phyloP scores from a whole-genome alignment of 2,113 vertebrate species.

The Phrynosoma blainvillii region DNA sequence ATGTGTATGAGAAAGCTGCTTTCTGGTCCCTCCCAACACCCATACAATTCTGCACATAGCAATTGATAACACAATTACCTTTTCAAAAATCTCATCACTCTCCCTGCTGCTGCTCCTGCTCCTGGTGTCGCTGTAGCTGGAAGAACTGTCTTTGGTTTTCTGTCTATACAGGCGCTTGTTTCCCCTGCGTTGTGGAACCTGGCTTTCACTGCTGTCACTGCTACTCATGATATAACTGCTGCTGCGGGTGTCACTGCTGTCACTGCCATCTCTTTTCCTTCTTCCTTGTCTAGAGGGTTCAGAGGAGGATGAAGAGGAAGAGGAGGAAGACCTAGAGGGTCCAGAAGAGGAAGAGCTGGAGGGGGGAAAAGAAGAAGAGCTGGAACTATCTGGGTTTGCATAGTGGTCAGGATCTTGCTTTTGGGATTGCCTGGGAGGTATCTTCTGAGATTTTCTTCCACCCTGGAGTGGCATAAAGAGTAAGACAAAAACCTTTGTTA shows the following conservation, averaged over 20 bases:
- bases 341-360: not conserved
- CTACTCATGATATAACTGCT: fast-evolving
- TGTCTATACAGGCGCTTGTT: not conserved
- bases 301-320: not conserved
- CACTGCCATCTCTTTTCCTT: slow-evolving; percentile 19
- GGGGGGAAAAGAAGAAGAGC: slow-evolving; percentile 1
- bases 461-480: slow-evolving; percentile 39
- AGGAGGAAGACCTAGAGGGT: too few relatives aligned
- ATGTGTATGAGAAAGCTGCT: too few relatives aligned
- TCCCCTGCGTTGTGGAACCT: not conserved
- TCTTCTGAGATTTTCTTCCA: slow-evolving; percentile 56
- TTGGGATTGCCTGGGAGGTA: not conserved
- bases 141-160: not conserved
- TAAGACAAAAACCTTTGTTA: not conserved
- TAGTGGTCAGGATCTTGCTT: not conserved
- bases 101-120: fast-evolving
- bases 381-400: too few relatives aligned
- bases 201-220: slow-evolving; percentile 21
- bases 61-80: fast-evolving
- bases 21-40: not conserved
- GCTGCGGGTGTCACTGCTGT: not conserved
- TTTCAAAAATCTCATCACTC: fast-evolving
- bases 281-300: not conserved
- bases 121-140: not conserved
- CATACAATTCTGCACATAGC: not conserved